phyloP scores from a whole-genome alignment of 35 echinoderm and acorn worm species.

The Diadema setosum region DNA sequence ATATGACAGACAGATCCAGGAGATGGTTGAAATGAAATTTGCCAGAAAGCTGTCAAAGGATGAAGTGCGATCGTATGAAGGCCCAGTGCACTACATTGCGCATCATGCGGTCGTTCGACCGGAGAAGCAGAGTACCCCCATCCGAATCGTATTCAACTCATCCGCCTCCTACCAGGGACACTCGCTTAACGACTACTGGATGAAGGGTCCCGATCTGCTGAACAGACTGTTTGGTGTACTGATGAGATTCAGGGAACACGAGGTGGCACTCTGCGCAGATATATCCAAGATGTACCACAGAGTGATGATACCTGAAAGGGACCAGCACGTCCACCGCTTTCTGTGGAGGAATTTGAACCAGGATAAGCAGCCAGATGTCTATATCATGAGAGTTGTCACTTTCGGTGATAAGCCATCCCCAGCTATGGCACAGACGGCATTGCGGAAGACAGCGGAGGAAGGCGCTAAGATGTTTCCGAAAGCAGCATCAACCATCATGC shows the following conservation, averaged over 20 bases:
- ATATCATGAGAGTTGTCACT: constrained; percentile 7
- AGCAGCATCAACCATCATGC: not conserved
- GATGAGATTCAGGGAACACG: constrained; percentile 1
- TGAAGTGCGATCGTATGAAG: not conserved
- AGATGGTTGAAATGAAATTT: constrained; percentile 44
- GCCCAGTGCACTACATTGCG: constrained; percentile 39
- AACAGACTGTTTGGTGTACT: constrained; percentile 42
- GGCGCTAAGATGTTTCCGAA: not conserved
- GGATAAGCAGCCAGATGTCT: constrained; percentile 22
- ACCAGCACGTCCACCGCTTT: constrained; percentile 30
- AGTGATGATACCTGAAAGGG: not conserved
- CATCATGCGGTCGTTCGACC: constrained; percentile 50
- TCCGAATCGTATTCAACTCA: constrained; percentile 50
- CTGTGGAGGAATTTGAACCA: constrained; percentile 22
- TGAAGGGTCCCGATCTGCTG: constrained; percentile 37
- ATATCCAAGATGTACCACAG: constrained; percentile 55
- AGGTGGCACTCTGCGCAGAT: not conserved
- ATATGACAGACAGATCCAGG: constrained; percentile 24
- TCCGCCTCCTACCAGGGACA: constrained; percentile 25
- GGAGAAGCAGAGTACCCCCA: constrained; percentile 45
- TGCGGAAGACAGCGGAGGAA: constrained; percentile 14
- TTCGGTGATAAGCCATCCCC: constrained; percentile 31
- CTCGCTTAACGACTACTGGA: constrained; percentile 35
- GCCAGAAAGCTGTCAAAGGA: constrained; percentile 26
- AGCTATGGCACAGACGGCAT: constrained; percentile 11